phyloP scores from a whole-genome alignment of 2,797 vertebrate species.

The Triplophysa yarkandensis region DNA sequence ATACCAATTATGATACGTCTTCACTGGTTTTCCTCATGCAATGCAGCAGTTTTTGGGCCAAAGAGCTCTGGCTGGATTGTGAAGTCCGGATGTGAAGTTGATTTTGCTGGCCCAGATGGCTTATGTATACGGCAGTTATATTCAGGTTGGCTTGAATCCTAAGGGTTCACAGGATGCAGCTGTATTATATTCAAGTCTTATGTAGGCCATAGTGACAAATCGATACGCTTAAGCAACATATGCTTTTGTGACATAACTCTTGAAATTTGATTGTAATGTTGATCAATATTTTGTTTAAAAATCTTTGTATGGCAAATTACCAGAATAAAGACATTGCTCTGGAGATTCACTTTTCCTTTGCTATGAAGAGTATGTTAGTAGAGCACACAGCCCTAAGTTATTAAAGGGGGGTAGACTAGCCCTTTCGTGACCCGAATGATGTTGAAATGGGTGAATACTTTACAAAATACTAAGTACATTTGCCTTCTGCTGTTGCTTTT shows the following conservation, averaged over 20 bases:
- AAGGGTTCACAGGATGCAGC: conserved; percentile 55
- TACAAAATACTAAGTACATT: neutral
- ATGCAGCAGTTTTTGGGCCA: conserved; percentile 43
- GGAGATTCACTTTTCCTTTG: conserved; percentile 26
- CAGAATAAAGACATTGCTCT: conserved; percentile 29
- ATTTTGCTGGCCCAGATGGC: conserved; percentile 49
- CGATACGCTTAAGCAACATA: conserved; percentile 36
- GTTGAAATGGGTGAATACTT: neutral
- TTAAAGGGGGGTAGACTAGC: neutral
- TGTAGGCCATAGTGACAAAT: conserved; percentile 43
- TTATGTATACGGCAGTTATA: conserved; percentile 47
- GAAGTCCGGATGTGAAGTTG: conserved; percentile 44
- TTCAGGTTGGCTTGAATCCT: conserved; percentile 39
- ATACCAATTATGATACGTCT: neutral
- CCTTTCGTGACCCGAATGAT: conserved; percentile 22
- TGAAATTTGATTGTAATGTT: too few relatives aligned
- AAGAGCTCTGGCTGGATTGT: conserved; percentile 38
- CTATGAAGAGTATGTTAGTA: conserved; percentile 3
- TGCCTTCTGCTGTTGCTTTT: neutral
- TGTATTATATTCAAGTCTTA: conserved; percentile 45
- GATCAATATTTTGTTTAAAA: conserved; percentile 16
- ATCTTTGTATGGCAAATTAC: conserved; percentile 35
- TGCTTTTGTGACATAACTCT: neutral
- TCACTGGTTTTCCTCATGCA: neutral
- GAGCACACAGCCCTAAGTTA: too few relatives aligned